Evolutionary conservation across 2,888 invertebrate genomes (phyloP).

Genomic region (Scotopteryx bipunctaria): DNA sequence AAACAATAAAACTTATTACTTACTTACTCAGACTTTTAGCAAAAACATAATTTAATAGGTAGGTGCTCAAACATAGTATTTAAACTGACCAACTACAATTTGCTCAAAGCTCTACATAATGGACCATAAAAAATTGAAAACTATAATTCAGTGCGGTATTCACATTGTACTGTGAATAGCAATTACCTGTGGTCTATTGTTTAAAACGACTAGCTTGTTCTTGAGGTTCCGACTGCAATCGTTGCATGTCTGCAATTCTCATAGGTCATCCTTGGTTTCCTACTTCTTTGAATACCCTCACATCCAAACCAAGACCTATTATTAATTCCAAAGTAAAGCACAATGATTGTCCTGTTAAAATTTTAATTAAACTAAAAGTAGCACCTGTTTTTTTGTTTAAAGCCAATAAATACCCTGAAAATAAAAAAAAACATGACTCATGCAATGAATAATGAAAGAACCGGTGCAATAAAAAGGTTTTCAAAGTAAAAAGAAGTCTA

Average conservation of each 20-base stretch:
- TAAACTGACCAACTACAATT: constrained; percentile 39
- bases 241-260: not conserved
- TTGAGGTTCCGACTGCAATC: not conserved
- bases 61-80: not conserved
- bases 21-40: not conserved
- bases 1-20: no score
- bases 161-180: constrained; percentile 62
- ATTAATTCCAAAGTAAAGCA: not conserved
- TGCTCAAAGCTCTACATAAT: constrained; percentile 39
- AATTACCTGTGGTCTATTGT: constrained; percentile 65
- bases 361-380: constrained; percentile 1
- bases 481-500: not conserved
- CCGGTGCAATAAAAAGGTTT: not conserved
- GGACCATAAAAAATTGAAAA: constrained; percentile 52
- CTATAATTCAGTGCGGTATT: constrained; percentile 71
- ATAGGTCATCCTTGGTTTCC: not conserved
- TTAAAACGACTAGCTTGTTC: constrained; percentile 36
- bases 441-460: not conserved
- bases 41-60: not conserved
- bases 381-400: constrained; percentile 6
- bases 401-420: constrained; percentile 6
- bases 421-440: not conserved
- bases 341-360: not conserved
- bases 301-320: not conserved
- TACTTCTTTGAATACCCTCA: no score